Evolutionary conservation across 2,888 invertebrate genomes (phyloP), one percentile per base, ranked within the genome.

Genomic region (Phortica okadai): DNA sequence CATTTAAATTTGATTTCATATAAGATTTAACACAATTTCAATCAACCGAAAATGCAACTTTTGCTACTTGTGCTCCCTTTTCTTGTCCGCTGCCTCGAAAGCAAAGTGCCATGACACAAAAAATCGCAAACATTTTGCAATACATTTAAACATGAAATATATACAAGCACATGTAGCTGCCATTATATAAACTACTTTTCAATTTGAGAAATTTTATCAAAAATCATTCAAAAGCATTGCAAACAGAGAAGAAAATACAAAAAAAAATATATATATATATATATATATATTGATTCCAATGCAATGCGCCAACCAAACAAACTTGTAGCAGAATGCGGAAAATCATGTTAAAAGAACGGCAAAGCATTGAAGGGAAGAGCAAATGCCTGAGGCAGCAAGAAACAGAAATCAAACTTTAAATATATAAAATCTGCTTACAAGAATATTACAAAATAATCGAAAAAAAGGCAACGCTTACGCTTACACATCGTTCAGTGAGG

Each of bases 161-260:
- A 62, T 62, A 16, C 25, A 59, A 14, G 25, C 25, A 56, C 7
- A n/a, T 16, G 56, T 56, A 14, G 21, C n/a, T 8, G 6, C 10
- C 21, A 25, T 62, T 62, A 21, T 21, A 16, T 62, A 25, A 70
- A 70, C 45, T 70, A 70, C 70, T 54, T 70, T 70, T 70, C 54
- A 70, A 72, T 72, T 72, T 72, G 56, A 33, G n/a, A 70, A 70
- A 50, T 70, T 72, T 56, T 72, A 72, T 72, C 56, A 72, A 72
- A 72, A 72, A 72, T 41, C 70, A 72, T 56, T 72, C 54, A 72
- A 56, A 70, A 72, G 25, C 21, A 45, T 69, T 21, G 45, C 69
- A 69, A 69, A 69, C 45, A 54, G 41, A 25, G 10, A 25, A 33
- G 44, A 54, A 25, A 14, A 11, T 21, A 54, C 11, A 50, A 33